phyloP scores from a whole-genome alignment of 2,797 vertebrate genomes.

The Tapirus indicus region DNA sequence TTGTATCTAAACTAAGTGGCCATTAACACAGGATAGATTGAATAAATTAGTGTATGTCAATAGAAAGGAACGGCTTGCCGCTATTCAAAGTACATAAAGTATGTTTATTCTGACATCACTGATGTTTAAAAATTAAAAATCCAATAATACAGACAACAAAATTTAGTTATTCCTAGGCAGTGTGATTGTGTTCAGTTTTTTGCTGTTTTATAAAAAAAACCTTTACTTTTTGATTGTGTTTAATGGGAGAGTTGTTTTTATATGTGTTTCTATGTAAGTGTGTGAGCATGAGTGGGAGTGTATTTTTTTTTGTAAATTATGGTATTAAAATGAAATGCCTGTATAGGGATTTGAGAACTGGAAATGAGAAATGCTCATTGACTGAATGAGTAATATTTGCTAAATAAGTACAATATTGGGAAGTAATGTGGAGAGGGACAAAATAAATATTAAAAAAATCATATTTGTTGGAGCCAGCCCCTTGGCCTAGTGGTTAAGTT shows the following conservation, averaged over 20 bases:
- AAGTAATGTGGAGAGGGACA: not conserved
- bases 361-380: not conserved
- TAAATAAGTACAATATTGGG: not conserved
- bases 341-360: not conserved
- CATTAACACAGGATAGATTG: not conserved
- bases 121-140: not conserved
- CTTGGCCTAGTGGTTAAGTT: too few relatives aligned
- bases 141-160: too few relatives aligned
- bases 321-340: not conserved
- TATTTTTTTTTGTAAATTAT: not conserved
- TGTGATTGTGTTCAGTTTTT: too few relatives aligned
- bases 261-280: too few relatives aligned
- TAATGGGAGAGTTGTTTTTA: not conserved
- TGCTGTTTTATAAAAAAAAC: not conserved
- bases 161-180: too few relatives aligned
- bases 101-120: not conserved
- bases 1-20: not conserved
- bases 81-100: not conserved
- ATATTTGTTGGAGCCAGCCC: too few relatives aligned
- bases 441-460: too few relatives aligned
- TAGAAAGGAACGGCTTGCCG: not conserved
- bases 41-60: not conserved
- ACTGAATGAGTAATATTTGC: not conserved
- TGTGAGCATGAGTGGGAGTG: rapidly evolving
- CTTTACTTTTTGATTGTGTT: not conserved